These are phyloP conservation scores for Rhopalosiphum padi DNA, from an alignment of 1,140 invertebrate species.

Conservation along the genomic window DNA sequence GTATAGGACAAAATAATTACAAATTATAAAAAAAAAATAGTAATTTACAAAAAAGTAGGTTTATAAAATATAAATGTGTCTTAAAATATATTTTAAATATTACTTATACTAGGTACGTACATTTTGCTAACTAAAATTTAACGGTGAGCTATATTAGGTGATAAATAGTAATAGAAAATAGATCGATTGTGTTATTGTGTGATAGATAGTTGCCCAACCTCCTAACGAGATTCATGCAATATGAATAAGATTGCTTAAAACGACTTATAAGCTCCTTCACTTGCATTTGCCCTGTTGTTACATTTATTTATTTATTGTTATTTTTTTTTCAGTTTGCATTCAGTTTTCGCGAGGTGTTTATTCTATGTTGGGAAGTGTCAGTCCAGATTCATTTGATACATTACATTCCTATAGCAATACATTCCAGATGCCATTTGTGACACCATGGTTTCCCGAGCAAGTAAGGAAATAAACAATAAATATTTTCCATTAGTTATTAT, in stretches of 20 bases:
- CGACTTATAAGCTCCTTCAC: neutral
- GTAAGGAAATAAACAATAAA: conserved; percentile 65
- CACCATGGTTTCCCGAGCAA: conserved; percentile 91
- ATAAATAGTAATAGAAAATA: neutral
- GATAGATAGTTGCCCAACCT: neutral
- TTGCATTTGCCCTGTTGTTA: neutral
- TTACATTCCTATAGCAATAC: conserved; percentile 94
- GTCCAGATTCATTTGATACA: conserved; percentile 91
- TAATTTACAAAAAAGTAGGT: no score
- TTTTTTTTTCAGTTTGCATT: conserved; percentile 81
- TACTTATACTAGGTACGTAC: neutral
- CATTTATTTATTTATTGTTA: conserved; percentile 57
- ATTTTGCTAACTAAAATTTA: neutral
- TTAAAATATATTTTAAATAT: neutral
- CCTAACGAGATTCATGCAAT: neutral
- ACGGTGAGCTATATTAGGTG: neutral
- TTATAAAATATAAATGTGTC: neutral
- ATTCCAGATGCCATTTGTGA: conserved; percentile 95
- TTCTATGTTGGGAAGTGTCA: conserved; percentile 89
- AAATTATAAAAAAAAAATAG: neutral
- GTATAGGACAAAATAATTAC: neutral
- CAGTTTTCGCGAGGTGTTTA: conserved; percentile 90
- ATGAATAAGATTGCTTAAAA: neutral
- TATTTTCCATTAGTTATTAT: neutral
- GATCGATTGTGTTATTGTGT: neutral